These are phyloP conservation scores for Lysandra coridon DNA, from an alignment of 2,888 invertebrate species.

Conservation along the genomic window DNA sequence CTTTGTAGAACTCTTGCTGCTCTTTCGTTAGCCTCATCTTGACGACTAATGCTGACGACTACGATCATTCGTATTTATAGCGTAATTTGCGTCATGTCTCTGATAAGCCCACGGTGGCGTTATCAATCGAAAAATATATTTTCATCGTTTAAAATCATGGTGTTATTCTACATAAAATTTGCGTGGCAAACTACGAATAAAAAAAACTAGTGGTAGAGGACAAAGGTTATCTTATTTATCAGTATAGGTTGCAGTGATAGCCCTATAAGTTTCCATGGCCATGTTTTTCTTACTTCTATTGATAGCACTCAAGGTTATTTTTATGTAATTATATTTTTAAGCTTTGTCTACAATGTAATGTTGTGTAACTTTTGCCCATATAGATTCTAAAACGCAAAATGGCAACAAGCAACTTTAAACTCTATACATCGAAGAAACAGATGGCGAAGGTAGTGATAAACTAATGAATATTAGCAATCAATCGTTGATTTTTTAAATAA, in stretches of 20 bases:
- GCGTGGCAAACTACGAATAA: not conserved
- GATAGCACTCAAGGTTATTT: not conserved
- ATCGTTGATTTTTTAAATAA: too few species aligned
- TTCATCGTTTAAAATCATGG: not conserved
- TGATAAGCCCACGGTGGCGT: slow-evolving; percentile 10
- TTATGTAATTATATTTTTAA: not conserved
- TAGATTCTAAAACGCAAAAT: too few species aligned
- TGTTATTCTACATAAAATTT: slow-evolving; percentile 1
- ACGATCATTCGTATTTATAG: slow-evolving; percentile 8
- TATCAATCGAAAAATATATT: slow-evolving; percentile 10
- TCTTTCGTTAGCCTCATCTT: slow-evolving; percentile 63
- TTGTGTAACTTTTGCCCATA: too few species aligned
- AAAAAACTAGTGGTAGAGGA: not conserved
- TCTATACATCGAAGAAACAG: too few species aligned
- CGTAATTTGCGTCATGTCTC: not conserved
- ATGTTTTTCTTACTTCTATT: not conserved
- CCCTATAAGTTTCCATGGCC: not conserved
- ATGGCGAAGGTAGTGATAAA: too few species aligned
- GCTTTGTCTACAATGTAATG: not conserved
- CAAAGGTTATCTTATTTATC: not conserved
- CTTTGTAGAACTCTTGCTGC: slow-evolving; percentile 71
- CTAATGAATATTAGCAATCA: too few species aligned
- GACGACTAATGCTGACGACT: not conserved
- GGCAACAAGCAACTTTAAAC: too few species aligned
- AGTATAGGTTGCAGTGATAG: not conserved